Percentiles rank a stretch among this genome's conserved stretches.
These are phyloP conservation scores for Mamestra configurata DNA, from an alignment of 1,140 invertebrate genomes.

Conservation along the genomic window DNA sequence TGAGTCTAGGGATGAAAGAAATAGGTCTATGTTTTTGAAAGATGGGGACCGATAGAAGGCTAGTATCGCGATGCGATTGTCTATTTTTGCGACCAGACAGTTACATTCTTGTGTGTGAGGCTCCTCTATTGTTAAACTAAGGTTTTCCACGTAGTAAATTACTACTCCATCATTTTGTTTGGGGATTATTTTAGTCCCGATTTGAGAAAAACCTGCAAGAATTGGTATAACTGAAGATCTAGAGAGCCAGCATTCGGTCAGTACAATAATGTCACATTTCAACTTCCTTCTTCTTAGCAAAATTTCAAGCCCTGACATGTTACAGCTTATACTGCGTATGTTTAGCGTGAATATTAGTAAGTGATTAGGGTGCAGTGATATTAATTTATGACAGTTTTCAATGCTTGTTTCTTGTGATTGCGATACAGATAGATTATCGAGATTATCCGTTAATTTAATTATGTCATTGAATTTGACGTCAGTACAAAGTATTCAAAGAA, in stretches of 20 bases:
- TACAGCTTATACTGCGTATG: constrained; percentile 18
- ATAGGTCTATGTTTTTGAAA: constrained; percentile 44
- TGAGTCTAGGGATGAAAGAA: constrained; percentile 46
- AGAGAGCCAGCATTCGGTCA: constrained; percentile 26
- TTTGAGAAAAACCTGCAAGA: not conserved
- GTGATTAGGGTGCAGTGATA: not conserved
- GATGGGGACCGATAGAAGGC: constrained; percentile 57
- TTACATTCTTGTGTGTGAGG: constrained; percentile 19
- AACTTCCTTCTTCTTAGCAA: not conserved
- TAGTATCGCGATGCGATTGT: constrained; percentile 38
- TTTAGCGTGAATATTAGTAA: constrained; percentile 18
- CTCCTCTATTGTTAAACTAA: constrained; percentile 8
- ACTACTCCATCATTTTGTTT: constrained; percentile 59
- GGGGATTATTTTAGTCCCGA: constrained; percentile 1
- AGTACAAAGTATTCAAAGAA: too few relatives aligned
- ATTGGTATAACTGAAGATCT: not conserved
- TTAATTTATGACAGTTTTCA: not conserved
- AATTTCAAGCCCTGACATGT: not conserved
- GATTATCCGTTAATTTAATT: not conserved
- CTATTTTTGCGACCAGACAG: constrained; percentile 37
- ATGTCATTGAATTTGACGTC: not conserved
- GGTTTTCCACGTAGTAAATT: constrained; percentile 44
- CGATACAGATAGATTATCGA: not conserved
- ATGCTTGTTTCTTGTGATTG: not conserved
- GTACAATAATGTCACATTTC: constrained; percentile 9